Conservation (phyloP, 2,888 invertebrate species). For the Anoncus sp. region DNA sequence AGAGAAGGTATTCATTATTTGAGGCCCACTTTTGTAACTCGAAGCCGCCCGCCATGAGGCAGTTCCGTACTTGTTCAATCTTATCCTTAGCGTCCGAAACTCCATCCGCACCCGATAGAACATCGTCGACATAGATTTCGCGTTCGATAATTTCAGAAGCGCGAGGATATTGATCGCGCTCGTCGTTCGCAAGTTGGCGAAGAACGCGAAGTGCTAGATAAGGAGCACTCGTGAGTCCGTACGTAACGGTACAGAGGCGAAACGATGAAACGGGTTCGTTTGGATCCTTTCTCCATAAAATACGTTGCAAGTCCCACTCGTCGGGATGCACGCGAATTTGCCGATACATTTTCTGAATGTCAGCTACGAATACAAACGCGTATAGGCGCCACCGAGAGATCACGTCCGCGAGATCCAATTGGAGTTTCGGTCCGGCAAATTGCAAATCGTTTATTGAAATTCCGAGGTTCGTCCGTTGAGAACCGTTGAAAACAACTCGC, state of each 20-base stretch:
- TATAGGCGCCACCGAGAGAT: conserved; percentile 25
- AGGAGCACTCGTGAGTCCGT: conserved; percentile 12
- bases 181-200: conserved; percentile 17
- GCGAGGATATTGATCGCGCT: conserved; percentile 6
- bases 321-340: conserved; percentile 71
- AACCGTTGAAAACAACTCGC: conserved; percentile 29
- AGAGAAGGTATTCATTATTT: conserved; percentile 26
- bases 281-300: conserved; percentile 3
- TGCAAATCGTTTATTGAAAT: conserved; percentile 29
- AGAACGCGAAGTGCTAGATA: conserved; percentile 18
- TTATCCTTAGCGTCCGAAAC: neutral
- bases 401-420: conserved; percentile 25
- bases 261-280: neutral
- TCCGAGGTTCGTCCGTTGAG: neutral
- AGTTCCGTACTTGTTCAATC: neutral
- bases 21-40: conserved; percentile 48
- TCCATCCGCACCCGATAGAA: neutral
- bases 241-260: conserved; percentile 24
- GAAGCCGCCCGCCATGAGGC: conserved; percentile 46
- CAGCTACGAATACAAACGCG: conserved; percentile 73
- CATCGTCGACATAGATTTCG: conserved; percentile 17
- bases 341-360: conserved; percentile 79
- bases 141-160: neutral
- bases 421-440: conserved; percentile 5
- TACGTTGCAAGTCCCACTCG: conserved; percentile 71